Base-by-base conservation (phyloP, 2,113 vertebrate species). In the Otus sunia region DNA sequence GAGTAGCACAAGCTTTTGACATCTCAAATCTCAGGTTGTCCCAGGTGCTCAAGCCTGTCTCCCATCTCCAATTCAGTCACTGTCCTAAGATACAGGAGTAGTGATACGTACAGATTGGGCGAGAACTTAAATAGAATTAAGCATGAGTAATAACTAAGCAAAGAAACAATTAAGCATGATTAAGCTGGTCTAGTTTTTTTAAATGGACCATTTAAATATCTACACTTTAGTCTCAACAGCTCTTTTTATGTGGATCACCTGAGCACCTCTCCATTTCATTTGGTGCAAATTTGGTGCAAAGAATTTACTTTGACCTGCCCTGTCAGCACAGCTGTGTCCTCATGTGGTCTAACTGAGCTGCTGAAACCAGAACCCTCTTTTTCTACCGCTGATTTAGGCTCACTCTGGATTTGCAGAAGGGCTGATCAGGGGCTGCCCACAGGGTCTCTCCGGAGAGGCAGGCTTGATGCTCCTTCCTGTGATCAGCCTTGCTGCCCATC, bases 81-180 rank as follows among this genome's bases (percentile, higher is more conserved):
- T 87, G 37, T 88, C 50, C 30, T 80, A 69, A 86, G 34, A 49
- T 78, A 67, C 36, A 59, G 30, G 5, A 58, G 14, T 39, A 39
- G 36, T 53, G 81, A 45, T 86, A 86, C 5, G 9, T 43, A 60
- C 41, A 76, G 58, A 64, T 22, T 82, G 49, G 21, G 6, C 1
- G 2, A 92, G 63, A 80, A 63, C 17, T 41, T 56, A 56, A 66
- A 45, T 62, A 74, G 64, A 94, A 88, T 80, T 53, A 55, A 67
- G 29, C 15, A n/a, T 26, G 68, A 95, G 50, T 77, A 80, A 74
- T 83, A 90, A 83, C 59, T 86, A 76, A 55, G 26, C 41, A 93
- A 92, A 60, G 34, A 34, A 87, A 62, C 90, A 88, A 93, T 96
- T 87, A 92, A 75, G 4, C 9, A 18, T 85, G 25, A 89, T 94